Percentiles rank a stretch among this genome's conserved stretches.
Evolutionary conservation across 1,140 invertebrate species (phyloP).

Genomic region (Pteromalus puparum): DNA sequence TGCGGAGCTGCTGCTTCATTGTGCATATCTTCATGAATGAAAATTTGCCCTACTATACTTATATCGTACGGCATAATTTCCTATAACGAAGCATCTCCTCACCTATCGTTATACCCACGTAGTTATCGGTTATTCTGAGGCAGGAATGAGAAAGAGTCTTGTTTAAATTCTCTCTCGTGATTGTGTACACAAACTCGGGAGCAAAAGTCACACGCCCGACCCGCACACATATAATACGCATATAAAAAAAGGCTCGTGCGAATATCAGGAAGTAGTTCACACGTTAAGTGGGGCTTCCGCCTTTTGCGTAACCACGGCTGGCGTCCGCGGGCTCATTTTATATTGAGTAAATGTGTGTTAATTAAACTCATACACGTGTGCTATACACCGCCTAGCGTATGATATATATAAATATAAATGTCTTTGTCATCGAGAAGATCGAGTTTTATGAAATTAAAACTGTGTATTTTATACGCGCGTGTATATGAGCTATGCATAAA

Average conservation of each 20-base stretch:
- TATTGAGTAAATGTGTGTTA: neutral
- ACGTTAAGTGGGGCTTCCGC: constrained; percentile 25
- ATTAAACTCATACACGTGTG: neutral
- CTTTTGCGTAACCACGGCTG: neutral
- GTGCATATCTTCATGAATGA: neutral
- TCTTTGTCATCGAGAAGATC: too few species aligned
- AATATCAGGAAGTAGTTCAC: constrained; percentile 20
- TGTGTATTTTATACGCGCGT: too few species aligned
- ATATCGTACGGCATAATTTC: neutral
- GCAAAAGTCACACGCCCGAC: neutral
- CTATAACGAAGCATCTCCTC: neutral
- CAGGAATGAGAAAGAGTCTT: too few species aligned
- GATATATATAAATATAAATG: too few species aligned
- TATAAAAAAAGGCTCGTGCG: neutral
- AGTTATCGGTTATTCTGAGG: too few species aligned
- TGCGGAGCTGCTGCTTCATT: neutral
- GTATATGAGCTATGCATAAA: too few species aligned
- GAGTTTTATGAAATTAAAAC: too few species aligned
- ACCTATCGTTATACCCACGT: neutral
- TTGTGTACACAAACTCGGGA: neutral
- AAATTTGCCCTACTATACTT: neutral
- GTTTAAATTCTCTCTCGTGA: neutral
- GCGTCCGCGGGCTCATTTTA: neutral
- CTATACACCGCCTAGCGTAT: neutral
- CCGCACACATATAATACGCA: neutral